Percentiles rank a stretch among this genome's conserved stretches.
Evolutionary conservation across 2,113 vertebrate genomes (phyloP).

Genomic region (Oceanodroma tethys): DNA sequence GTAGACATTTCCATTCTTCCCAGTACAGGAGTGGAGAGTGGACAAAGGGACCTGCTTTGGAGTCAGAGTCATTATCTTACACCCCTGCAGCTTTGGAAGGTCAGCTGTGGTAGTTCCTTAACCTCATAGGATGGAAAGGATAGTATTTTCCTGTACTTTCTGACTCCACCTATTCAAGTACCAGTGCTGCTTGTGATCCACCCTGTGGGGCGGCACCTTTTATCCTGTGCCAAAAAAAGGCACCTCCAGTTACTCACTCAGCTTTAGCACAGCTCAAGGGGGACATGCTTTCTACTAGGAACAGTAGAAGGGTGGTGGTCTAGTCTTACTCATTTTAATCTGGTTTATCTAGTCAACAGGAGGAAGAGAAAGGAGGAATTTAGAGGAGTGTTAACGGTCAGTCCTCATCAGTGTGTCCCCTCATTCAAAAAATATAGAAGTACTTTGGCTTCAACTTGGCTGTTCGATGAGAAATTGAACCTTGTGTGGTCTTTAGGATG

Average conservation of each 20-base stretch:
- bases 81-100: not conserved
- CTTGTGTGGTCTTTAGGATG: not conserved
- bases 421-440: not conserved
- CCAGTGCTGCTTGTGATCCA: not conserved
- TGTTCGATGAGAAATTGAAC: not conserved
- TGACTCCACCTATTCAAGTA: not conserved
- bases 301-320: not conserved
- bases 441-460: not conserved
- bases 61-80: not conserved
- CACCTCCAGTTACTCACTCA: not conserved
- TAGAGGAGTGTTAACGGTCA: not conserved
- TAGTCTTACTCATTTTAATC: not conserved
- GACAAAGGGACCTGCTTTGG: not conserved
- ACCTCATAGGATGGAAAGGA: not conserved
- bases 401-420: not conserved
- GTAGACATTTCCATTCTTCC: not conserved
- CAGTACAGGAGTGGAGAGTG: not conserved
- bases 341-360: not conserved
- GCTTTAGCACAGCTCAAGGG: not conserved
- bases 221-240: not conserved
- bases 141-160: not conserved
- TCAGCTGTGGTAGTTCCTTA: not conserved
- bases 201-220: not conserved
- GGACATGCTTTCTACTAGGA: not conserved
- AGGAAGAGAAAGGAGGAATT: not conserved